Conservation (phyloP, 2,797 vertebrate species). For the Synanceia verrucosa region DNA sequence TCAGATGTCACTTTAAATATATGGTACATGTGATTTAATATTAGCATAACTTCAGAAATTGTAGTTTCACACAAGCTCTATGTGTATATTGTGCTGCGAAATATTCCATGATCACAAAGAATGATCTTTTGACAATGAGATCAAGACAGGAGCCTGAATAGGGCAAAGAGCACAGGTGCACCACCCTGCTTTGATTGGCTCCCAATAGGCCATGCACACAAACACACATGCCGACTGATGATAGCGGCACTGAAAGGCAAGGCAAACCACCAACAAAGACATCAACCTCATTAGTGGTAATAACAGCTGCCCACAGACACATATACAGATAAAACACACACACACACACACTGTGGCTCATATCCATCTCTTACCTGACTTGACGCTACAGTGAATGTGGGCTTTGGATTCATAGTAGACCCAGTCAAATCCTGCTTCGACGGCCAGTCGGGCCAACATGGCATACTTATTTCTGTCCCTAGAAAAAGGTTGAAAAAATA, state of each 20-base stretch:
- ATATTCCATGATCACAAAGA: slow-evolving; percentile 7
- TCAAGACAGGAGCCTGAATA: slow-evolving; percentile 6
- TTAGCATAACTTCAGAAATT: neutral
- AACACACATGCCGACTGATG: slow-evolving; percentile 16
- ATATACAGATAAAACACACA: slow-evolving; percentile 12
- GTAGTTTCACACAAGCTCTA: neutral
- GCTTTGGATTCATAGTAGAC: slow-evolving; percentile 98
- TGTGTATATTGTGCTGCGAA: neutral
- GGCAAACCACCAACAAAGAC: slow-evolving; percentile 32
- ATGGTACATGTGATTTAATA: neutral
- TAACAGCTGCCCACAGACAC: slow-evolving; percentile 37
- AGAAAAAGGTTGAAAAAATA: neutral
- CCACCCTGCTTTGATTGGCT: slow-evolving; percentile 74
- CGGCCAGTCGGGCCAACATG: slow-evolving; percentile 95
- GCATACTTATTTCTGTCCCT: slow-evolving; percentile 91
- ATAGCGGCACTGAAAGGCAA: slow-evolving; percentile 14
- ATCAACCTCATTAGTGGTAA: slow-evolving; percentile 58
- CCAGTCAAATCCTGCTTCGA: slow-evolving; percentile 99
- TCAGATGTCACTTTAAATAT: neutral
- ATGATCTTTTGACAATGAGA: neutral
- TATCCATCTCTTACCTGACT: slow-evolving; percentile 88
- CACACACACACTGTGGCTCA: slow-evolving; percentile 6
- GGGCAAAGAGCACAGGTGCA: slow-evolving; percentile 69
- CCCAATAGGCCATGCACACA: slow-evolving; percentile 65
- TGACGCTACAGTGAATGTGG: slow-evolving; percentile 98